A percentile compares a stretch with the other conserved stretches of the same genome.
Conservation (phyloP, 2,888 invertebrate genomes). For the Aelia acuminata region DNA sequence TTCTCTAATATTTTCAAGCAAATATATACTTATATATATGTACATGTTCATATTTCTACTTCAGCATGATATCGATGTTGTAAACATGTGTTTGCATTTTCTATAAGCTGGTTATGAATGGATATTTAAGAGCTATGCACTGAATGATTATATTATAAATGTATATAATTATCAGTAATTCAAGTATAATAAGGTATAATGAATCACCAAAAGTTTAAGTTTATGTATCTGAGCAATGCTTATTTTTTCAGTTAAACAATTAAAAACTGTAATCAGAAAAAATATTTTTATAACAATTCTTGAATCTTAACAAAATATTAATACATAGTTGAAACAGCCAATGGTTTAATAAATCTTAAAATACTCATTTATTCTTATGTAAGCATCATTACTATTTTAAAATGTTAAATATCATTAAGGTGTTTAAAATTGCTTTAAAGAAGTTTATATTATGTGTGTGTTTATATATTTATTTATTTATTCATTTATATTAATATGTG, state of each 20-base stretch:
- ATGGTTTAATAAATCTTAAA: background rate
- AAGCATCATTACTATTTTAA: slow-evolving; percentile 32
- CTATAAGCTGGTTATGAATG: slow-evolving; percentile 59
- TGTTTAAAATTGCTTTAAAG: background rate
- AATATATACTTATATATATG: background rate
- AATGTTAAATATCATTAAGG: background rate
- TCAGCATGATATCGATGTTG: slow-evolving; percentile 62
- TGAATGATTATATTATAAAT: slow-evolving; percentile 47
- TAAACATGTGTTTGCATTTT: slow-evolving; percentile 63
- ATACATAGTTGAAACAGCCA: background rate
- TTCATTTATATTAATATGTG: too few relatives aligned
- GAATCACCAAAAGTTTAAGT: background rate
- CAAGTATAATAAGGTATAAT: background rate
- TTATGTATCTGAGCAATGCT: background rate
- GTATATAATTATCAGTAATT: slow-evolving; percentile 46
- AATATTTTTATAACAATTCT: background rate
- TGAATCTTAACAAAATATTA: background rate
- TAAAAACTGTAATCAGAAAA: background rate
- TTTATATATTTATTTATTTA: background rate
- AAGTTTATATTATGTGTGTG: background rate
- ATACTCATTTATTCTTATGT: background rate
- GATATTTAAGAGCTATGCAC: slow-evolving; percentile 55
- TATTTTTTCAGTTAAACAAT: background rate
- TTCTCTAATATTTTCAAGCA: background rate
- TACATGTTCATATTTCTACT: slow-evolving; percentile 54